A percentile compares a stretch with the other conserved stretches of the same genome.
phyloP scores from a whole-genome alignment of 2,888 invertebrate species.

The Colletes collaris region DNA sequence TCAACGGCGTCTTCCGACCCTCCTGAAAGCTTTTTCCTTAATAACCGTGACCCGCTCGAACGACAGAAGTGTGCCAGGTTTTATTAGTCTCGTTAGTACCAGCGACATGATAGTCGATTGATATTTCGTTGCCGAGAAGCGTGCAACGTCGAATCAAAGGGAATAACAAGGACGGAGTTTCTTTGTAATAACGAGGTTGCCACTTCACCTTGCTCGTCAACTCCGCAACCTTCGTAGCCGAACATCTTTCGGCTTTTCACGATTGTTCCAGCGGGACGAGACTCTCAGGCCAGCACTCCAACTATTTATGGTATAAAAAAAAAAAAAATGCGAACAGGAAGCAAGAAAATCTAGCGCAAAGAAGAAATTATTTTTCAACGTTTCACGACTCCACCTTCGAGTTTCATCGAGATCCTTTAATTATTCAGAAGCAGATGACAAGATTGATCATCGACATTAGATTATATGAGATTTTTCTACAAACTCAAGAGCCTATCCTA shows the following conservation, averaged over 20 bases:
- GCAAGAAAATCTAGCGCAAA: no score
- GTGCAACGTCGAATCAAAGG: conserved; percentile 35
- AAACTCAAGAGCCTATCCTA: no score
- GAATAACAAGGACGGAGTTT: conserved; percentile 30
- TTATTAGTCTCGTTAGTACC: conserved; percentile 48
- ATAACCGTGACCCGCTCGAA: not conserved
- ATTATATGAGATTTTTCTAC: no score
- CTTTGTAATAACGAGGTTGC: conserved; percentile 43
- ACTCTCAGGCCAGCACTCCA: not conserved
- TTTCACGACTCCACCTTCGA: no score
- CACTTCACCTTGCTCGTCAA: conserved; percentile 24
- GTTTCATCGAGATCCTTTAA: no score
- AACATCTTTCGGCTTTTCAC: conserved; percentile 4
- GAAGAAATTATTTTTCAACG: no score
- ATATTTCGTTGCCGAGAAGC: conserved; percentile 12
- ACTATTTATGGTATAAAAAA: conserved; percentile 13
- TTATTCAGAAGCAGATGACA: no score
- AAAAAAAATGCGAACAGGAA: not conserved
- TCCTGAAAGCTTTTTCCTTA: not conserved
- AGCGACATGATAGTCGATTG: conserved; percentile 33
- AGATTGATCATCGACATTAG: no score
- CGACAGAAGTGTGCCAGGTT: conserved; percentile 33
- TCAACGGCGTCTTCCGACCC: not conserved
- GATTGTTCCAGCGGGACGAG: not conserved
- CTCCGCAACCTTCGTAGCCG: not conserved